Evolutionary conservation across 1,140 invertebrate genomes (phyloP).

Genomic region (Caerostris extrusa): DNA sequence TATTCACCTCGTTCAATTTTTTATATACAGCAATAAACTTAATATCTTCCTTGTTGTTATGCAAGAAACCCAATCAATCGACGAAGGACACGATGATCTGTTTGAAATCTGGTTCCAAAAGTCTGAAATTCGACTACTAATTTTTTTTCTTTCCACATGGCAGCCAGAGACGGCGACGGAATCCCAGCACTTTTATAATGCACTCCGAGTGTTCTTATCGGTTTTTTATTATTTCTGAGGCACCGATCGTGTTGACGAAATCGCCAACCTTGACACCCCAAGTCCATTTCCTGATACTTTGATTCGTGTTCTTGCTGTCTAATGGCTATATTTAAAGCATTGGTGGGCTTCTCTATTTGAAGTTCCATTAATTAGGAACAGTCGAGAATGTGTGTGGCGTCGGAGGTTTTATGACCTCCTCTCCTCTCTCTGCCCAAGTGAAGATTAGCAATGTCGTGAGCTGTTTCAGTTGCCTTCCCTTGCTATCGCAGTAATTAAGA

Average conservation of each 20-base stretch:
- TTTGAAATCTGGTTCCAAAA: background rate
- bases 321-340: constrained; percentile 44
- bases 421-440: background rate
- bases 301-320: constrained; percentile 35
- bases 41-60: background rate
- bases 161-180: background rate
- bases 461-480: background rate
- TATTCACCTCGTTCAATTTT: no score
- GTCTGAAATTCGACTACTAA: background rate
- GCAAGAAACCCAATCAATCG: background rate
- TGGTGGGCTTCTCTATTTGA: background rate
- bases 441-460: background rate
- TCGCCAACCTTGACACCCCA: constrained; percentile 33
- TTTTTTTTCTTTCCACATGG: background rate
- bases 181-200: background rate
- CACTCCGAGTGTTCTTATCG: constrained; percentile 19
- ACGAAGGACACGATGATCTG: background rate
- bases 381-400: constrained; percentile 21
- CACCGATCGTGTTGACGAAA: constrained; percentile 38
- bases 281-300: constrained; percentile 28
- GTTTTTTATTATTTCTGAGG: constrained; percentile 31
- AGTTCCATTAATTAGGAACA: constrained; percentile 19
- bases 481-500: no score
- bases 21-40: no score
- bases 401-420: constrained; percentile 34